phyloP scores from a whole-genome alignment of 2,888 invertebrate species.

The Ichneumoninae sp. region DNA sequence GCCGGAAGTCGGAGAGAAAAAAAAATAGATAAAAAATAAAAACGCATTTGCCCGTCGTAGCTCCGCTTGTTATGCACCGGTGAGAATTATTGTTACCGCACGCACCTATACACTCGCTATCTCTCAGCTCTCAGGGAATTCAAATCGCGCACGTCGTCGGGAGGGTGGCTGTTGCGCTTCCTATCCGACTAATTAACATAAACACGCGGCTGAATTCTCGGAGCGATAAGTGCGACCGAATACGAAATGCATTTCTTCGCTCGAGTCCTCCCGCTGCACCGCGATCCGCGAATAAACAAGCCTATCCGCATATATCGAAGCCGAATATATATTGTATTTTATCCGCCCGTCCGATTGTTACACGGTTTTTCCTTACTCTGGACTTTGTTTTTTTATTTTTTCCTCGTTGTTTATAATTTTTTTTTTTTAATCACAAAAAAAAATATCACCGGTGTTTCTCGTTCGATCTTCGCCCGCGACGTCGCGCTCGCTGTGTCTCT shows the following conservation, averaged over 20 bases:
- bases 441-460: neutral
- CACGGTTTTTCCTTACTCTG: slow-evolving; percentile 21
- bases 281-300: slow-evolving; percentile 5
- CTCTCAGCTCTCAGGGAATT: slow-evolving; percentile 41
- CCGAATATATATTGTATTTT: slow-evolving; percentile 37
- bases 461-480: slow-evolving; percentile 38
- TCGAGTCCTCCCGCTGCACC: slow-evolving; percentile 18
- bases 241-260: slow-evolving; percentile 52
- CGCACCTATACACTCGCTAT: slow-evolving; percentile 44
- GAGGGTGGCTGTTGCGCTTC: slow-evolving; percentile 21
- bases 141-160: slow-evolving; percentile 40
- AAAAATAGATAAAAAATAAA: neutral
- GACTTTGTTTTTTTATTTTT: neutral
- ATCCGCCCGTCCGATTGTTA: slow-evolving; percentile 40
- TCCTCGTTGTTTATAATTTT: neutral
- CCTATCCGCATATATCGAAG: slow-evolving; percentile 18
- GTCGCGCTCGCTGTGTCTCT: slow-evolving; percentile 70
- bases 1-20: neutral
- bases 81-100: slow-evolving; percentile 13
- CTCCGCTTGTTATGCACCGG: slow-evolving; percentile 2
- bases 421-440: slow-evolving; percentile 21
- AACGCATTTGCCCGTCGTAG: neutral
- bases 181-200: slow-evolving; percentile 64
- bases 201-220: slow-evolving; percentile 60
- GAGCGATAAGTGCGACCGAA: slow-evolving; percentile 58